Evolutionary conservation across 53 echinoderm and acorn worm genomes (phyloP), one percentile per base, ranked within the genome.

Genomic region (Henricia sp.): DNA sequence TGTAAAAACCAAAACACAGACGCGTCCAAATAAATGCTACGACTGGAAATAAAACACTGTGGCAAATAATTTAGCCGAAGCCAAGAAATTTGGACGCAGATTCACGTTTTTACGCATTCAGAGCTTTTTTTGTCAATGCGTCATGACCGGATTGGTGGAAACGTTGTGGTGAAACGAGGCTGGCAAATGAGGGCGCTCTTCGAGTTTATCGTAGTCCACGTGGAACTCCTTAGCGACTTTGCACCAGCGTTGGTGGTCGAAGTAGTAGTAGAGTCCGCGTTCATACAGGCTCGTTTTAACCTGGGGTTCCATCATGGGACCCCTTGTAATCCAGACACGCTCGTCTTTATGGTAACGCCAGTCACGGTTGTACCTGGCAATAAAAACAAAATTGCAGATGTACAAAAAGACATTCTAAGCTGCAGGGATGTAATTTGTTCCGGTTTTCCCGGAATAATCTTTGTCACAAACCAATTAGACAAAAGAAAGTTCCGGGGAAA

Each of bases 301-400:
- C 71, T 94, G 92, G 24, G 97, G 97, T 62, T 97, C 97, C 97
- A 97, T 97, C 46, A 94, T 94, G 5, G 97, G 97, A 1, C 94
- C 97, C 50, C 97, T 67, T 0, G 97, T 97, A 55, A 97, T 94
- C 97, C 97, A 97, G 0, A 97, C 97, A 77, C 97, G 71, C 87
- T 97, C 97, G 12, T 97, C 97, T 71, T 97, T 97, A 82, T 97
- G 97, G 77, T 97, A 97, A 50, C 97, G 90, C 97, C 97, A 97
- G 69, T 97, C 97, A 21, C 97, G 82, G 72, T 97, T 97, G 77
- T 97, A 96, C 58, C 96, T 96, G 57, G 4, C 37, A 48, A 48
- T 38, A 30, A 57, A 32, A n/a, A n/a, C n/a, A n/a, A n/a, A n/a
- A n/a, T n/a, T n/a, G n/a, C n/a, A n/a, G n/a, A n/a, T n/a, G n/a